Percentiles rank a stretch among this genome's conserved stretches.
Conservation (phyloP, 1,140 invertebrate species). For the Pristionchus pacificus region DNA sequence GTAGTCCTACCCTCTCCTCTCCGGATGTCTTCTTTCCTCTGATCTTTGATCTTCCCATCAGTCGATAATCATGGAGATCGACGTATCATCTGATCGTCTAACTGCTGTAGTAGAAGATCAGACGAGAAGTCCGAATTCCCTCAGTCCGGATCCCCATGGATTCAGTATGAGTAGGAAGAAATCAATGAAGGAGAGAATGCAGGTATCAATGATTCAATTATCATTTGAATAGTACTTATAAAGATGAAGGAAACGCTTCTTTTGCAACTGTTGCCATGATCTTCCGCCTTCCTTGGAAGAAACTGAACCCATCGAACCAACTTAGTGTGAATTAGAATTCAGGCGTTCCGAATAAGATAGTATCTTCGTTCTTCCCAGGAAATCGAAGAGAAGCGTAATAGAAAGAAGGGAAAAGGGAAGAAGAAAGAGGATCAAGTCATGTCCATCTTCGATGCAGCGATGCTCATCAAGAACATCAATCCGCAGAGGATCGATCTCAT, state of each 20-base stretch:
- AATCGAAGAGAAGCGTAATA: conserved; percentile 15
- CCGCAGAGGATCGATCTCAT: conserved; percentile 28
- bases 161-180: neutral
- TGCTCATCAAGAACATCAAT: conserved; percentile 21
- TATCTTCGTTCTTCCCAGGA: no score
- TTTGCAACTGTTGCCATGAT: no score
- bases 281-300: no score
- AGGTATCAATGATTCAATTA: no score
- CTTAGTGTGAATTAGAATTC: no score
- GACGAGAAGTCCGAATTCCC: no score
- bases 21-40: neutral
- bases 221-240: no score
- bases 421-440: conserved; percentile 1
- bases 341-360: no score
- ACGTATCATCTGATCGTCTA: neutral
- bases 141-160: neutral
- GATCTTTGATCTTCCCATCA: neutral
- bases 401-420: conserved; percentile 14
- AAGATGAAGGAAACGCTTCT: no score
- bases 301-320: no score
- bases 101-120: neutral
- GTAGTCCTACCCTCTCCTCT: neutral
- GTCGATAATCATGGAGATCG: neutral
- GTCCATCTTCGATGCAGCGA: conserved; percentile 28
- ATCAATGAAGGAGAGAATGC: neutral